Conservation (phyloP, 2,113 vertebrate species). For the Pelecanoides urinatrix region DNA sequence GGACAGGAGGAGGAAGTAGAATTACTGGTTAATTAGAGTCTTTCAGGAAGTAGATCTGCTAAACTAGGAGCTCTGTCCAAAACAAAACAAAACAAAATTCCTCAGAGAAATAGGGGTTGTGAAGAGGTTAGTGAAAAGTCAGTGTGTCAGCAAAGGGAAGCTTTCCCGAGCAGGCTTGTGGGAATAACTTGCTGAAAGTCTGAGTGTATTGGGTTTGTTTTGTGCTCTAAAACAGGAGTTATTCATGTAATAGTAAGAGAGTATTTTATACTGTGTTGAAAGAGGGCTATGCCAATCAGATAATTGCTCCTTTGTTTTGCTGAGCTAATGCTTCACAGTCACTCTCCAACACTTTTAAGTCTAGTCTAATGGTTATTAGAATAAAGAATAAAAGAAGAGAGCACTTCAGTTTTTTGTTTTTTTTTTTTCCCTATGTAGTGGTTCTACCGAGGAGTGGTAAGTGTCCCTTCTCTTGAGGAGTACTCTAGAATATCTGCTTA, state of each 20-base stretch:
- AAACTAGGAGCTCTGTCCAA: background rate
- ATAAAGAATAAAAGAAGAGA: background rate
- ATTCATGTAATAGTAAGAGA: background rate
- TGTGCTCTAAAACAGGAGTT: background rate
- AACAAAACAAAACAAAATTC: background rate
- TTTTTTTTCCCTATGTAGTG: background rate
- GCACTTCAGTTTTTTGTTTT: too few species aligned
- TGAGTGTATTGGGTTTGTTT: background rate
- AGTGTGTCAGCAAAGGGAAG: background rate
- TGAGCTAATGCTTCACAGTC: background rate
- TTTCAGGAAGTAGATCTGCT: background rate
- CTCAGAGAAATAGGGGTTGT: background rate
- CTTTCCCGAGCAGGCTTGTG: background rate
- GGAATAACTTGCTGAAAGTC: background rate
- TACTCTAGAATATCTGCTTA: background rate
- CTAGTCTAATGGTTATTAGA: background rate
- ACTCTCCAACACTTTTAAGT: background rate
- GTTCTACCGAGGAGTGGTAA: background rate
- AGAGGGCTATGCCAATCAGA: background rate
- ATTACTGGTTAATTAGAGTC: background rate
- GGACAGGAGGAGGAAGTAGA: background rate
- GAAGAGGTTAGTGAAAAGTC: background rate
- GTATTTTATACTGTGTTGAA: background rate
- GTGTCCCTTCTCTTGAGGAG: background rate
- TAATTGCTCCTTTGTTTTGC: background rate